A percentile compares a stretch with the other conserved stretches of the same genome.
phyloP scores from a whole-genome alignment of 2,797 vertebrate genomes.

The Rhynchonycteris naso region DNA sequence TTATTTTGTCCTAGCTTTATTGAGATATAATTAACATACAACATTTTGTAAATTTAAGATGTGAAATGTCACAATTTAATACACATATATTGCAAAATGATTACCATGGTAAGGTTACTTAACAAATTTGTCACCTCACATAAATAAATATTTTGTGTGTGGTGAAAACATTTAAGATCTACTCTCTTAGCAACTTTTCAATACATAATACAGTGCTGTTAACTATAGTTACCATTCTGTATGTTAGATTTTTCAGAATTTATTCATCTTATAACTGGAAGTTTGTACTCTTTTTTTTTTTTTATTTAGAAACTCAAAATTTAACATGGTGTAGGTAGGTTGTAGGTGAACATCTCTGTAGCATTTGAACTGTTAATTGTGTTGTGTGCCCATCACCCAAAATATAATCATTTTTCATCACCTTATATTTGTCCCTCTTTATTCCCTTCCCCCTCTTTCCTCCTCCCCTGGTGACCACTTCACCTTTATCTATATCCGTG shows the following conservation, averaged over 20 bases:
- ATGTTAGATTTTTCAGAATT: neutral
- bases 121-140: neutral
- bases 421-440: no score
- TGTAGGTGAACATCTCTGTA: no score
- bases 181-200: neutral
- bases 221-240: neutral
- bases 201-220: neutral
- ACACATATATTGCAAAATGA: neutral
- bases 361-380: no score
- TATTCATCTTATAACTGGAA: neutral
- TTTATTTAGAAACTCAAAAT: no score
- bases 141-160: neutral
- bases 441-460: no score
- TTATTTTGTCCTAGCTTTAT: neutral
- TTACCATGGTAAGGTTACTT: neutral
- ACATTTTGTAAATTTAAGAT: neutral
- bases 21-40: neutral
- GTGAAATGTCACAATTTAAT: neutral
- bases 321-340: no score
- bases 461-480: no score
- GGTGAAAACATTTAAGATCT: neutral
- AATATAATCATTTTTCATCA: no score
- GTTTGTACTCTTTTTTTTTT: neutral
- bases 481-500: no score
- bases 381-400: no score